Conservation (phyloP, 1,140 invertebrate genomes). For the Cecropterus lyciades region DNA sequence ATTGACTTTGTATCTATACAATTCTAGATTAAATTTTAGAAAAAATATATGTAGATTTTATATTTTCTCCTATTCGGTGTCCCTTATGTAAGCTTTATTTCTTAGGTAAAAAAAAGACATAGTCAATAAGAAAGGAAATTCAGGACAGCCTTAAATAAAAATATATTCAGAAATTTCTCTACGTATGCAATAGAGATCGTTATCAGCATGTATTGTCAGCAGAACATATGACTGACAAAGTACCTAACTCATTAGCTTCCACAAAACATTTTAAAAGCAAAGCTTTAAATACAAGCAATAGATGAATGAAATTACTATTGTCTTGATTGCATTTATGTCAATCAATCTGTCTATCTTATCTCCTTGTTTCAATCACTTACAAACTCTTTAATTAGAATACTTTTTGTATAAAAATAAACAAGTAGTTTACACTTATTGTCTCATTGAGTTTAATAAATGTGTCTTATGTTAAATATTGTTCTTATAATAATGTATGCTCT, state of each 20-base stretch:
- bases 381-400: slow-evolving; percentile 7
- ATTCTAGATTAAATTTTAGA: no score
- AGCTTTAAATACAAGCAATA: slow-evolving; percentile 1
- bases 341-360: slow-evolving; percentile 14
- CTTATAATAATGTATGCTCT: no score
- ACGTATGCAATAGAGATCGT: background rate
- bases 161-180: background rate
- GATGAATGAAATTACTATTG: slow-evolving; percentile 16
- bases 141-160: no score
- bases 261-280: slow-evolving; percentile 3
- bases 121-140: no score
- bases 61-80: no score
- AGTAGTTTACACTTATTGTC: slow-evolving; percentile 8
- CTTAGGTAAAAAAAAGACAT: no score
- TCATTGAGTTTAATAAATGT: background rate
- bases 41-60: no score
- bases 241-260: slow-evolving; percentile 1
- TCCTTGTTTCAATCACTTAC: slow-evolving; percentile 10
- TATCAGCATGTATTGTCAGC: background rate
- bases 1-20: no score
- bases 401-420: background rate
- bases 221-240: slow-evolving; percentile 39
- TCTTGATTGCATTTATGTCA: slow-evolving; percentile 24
- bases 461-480: no score
- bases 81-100: no score